These are phyloP conservation scores for Serinus canaria DNA, from an alignment of 2,113 vertebrate species.

Conservation along the genomic window DNA sequence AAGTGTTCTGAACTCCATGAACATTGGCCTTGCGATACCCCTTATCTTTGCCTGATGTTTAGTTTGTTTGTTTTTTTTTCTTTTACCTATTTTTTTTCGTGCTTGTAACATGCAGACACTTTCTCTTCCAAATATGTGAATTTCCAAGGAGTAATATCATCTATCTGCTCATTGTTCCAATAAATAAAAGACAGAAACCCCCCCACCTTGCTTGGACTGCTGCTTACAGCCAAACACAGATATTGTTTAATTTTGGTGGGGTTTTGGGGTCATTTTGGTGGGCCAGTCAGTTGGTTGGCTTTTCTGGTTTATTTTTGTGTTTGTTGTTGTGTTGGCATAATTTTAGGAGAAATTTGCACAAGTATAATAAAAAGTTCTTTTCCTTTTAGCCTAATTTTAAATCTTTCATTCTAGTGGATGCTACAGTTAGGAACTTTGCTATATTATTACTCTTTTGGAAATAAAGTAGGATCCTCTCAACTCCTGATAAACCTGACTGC, in stretches of 20 bases:
- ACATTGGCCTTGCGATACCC: neutral
- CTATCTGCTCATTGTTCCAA: neutral
- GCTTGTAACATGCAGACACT: neutral
- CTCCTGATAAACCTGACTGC: neutral
- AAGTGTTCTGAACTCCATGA: neutral
- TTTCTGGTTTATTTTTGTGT: neutral
- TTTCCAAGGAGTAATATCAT: neutral
- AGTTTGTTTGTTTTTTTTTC: too few relatives aligned
- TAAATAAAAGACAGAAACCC: neutral
- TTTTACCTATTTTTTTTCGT: accelerated
- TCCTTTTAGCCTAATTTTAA: neutral
- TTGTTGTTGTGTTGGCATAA: neutral
- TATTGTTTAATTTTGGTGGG: neutral
- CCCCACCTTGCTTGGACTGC: neutral
- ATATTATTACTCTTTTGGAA: neutral
- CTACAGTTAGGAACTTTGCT: neutral
- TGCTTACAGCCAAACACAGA: neutral
- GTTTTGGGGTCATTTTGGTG: neutral
- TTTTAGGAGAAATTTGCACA: neutral
- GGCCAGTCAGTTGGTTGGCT: neutral
- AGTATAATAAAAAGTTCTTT: neutral
- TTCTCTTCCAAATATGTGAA: neutral
- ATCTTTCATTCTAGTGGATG: neutral
- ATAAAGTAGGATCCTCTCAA: neutral
- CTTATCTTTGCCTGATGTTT: neutral